Conservation (phyloP, 2,113 vertebrate species). For the Choloepus hoffmanni region DNA sequence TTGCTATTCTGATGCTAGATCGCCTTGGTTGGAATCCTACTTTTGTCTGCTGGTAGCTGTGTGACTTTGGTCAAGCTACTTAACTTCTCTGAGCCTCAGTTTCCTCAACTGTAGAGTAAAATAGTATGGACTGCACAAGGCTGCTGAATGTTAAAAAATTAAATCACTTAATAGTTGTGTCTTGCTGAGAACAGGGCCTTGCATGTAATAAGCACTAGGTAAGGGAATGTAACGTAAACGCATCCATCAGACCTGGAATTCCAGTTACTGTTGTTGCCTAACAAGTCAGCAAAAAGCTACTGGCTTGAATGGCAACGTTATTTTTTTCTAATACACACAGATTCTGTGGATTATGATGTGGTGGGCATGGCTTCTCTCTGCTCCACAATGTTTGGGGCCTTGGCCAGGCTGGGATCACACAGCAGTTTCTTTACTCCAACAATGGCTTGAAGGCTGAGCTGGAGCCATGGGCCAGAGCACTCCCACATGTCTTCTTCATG, state of each 20-base stretch:
- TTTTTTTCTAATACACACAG: not conserved
- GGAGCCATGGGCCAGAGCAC: fast-evolving
- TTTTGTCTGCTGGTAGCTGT: not conserved
- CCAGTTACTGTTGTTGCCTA: not conserved
- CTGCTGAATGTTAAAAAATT: not conserved
- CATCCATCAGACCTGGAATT: not conserved
- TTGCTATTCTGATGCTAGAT: not conserved
- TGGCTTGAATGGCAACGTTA: not conserved
- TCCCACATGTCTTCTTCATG: no score
- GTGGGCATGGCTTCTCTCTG: not conserved
- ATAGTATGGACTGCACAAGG: not conserved
- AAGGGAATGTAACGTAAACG: not conserved
- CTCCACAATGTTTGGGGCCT: not conserved
- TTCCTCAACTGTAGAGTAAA: not conserved
- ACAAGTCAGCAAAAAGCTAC: not conserved
- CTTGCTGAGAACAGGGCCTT: not conserved
- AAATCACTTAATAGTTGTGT: not conserved
- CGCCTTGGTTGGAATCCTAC: not conserved
- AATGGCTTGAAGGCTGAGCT: not conserved
- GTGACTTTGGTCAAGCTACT: not conserved
- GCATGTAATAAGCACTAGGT: no score
- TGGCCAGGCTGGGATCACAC: not conserved
- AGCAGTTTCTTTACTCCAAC: not conserved
- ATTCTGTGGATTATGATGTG: not conserved
- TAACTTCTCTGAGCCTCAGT: not conserved